These are phyloP conservation scores for Alaudala cheleensis DNA, from an alignment of 2,113 vertebrate genomes.

Conservation along the genomic window DNA sequence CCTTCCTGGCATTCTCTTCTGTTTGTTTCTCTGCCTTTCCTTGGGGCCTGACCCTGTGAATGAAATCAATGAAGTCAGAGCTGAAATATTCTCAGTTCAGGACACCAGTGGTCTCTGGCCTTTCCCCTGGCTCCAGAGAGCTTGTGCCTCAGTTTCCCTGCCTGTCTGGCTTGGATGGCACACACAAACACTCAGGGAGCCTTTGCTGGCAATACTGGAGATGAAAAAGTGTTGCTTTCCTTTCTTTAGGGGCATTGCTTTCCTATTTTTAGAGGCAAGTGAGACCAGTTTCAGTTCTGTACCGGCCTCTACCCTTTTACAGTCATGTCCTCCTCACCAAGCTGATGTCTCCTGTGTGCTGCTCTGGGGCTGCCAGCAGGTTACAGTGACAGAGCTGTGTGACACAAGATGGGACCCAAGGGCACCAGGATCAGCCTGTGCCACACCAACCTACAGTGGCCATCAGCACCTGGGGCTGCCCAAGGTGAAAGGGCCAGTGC, in stretches of 20 bases:
- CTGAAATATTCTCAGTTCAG: neutral
- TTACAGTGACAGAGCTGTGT: neutral
- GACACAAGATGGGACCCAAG: neutral
- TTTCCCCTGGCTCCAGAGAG: neutral
- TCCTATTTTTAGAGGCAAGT: neutral
- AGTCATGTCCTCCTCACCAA: neutral
- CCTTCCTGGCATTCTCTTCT: slow-evolving; percentile 54
- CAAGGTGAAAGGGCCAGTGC: neutral
- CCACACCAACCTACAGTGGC: neutral
- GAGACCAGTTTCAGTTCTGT: neutral
- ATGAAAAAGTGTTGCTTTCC: neutral
- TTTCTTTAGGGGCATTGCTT: neutral
- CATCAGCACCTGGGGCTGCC: neutral
- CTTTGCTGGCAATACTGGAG: neutral
- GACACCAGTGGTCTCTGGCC: neutral
- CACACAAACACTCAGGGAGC: neutral
- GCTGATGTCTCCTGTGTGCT: neutral
- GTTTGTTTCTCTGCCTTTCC: slow-evolving; percentile 5
- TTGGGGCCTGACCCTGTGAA: neutral
- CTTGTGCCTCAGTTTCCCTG: neutral
- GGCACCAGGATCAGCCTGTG: neutral
- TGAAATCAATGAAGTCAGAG: neutral
- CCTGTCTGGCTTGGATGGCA: neutral
- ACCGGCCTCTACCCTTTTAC: neutral
- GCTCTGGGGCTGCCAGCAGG: neutral